phyloP scores from a whole-genome alignment of 2,797 vertebrate species.

The Intellagama lesueurii region DNA sequence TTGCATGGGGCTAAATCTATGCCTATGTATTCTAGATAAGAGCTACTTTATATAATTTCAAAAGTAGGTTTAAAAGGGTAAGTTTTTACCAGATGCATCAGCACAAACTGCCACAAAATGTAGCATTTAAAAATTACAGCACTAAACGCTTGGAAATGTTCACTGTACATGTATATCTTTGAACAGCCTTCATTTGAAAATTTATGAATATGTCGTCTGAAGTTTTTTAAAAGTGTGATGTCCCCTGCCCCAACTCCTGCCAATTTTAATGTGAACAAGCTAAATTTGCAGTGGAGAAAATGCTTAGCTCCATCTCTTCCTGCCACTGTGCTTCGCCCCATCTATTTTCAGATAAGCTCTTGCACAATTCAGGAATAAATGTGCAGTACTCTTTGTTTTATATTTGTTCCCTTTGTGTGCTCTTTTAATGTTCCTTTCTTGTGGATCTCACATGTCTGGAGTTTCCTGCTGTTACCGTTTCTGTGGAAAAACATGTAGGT shows the following conservation, averaged over 20 bases:
- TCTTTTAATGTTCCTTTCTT: slow-evolving; percentile 64
- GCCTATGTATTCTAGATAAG: slow-evolving; percentile 74
- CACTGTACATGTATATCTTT: slow-evolving; percentile 78
- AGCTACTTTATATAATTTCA: slow-evolving; percentile 77
- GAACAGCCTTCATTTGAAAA: slow-evolving; percentile 76
- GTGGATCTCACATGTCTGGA: background rate
- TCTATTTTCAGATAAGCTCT: slow-evolving; percentile 74
- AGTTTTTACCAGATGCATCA: slow-evolving; percentile 73
- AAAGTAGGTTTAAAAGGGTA: slow-evolving; percentile 73
- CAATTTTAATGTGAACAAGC: slow-evolving; percentile 75
- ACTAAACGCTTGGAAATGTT: slow-evolving; percentile 79
- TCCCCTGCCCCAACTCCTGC: slow-evolving; percentile 70
- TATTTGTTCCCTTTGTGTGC: slow-evolving; percentile 73
- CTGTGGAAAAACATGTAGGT: accelerated
- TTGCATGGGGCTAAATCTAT: slow-evolving; percentile 73
- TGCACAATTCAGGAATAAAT: slow-evolving; percentile 82
- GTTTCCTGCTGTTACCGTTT: background rate
- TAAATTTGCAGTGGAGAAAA: slow-evolving; percentile 72
- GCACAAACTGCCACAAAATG: slow-evolving; percentile 77
- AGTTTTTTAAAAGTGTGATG: slow-evolving; percentile 54
- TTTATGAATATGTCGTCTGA: slow-evolving; percentile 77
- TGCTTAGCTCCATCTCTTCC: slow-evolving; percentile 58
- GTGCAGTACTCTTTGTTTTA: slow-evolving; percentile 80
- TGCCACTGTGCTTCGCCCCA: slow-evolving; percentile 59
- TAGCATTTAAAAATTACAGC: slow-evolving; percentile 78